A percentile compares a stretch with the other conserved stretches of the same genome.
phyloP scores from a whole-genome alignment of 92 coral and sea anemone species.

The Paragorgia papillata region DNA sequence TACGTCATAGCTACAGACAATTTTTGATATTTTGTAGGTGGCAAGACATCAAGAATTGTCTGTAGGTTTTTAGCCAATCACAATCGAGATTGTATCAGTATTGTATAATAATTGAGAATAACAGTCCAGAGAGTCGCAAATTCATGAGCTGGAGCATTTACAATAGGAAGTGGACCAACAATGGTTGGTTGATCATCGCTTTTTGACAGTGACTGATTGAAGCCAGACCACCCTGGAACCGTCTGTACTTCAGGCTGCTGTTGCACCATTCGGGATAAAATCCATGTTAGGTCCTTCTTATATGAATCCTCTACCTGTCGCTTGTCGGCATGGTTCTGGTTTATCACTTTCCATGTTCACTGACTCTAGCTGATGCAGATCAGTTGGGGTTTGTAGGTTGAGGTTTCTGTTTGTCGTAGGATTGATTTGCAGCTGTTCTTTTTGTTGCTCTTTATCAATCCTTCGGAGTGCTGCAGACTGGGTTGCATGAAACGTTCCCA shows the following conservation, averaged over 20 bases:
- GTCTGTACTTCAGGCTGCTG: slow-evolving; percentile 53
- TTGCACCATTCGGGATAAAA: slow-evolving; percentile 33
- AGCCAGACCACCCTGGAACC: slow-evolving; percentile 67
- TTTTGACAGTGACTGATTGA: slow-evolving; percentile 51
- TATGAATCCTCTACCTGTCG: slow-evolving; percentile 41
- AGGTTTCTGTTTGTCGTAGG: slow-evolving; percentile 57
- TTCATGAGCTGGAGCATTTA: slow-evolving; percentile 66
- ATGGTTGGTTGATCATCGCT: slow-evolving; percentile 47
- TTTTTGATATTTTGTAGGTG: no score
- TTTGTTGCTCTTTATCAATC: slow-evolving; percentile 40
- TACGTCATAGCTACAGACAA: no score
- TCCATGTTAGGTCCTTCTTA: slow-evolving; percentile 67
- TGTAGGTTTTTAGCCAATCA: no score
- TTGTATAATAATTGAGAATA: no score
- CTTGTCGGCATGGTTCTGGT: slow-evolving; percentile 55
- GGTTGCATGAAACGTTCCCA: slow-evolving; percentile 61
- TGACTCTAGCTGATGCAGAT: slow-evolving; percentile 58
- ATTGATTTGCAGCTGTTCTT: slow-evolving; percentile 40
- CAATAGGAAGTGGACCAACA: slow-evolving; percentile 67
- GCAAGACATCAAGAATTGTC: no score
- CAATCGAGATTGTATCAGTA: no score
- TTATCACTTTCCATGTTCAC: slow-evolving; percentile 34
- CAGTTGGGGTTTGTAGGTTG: slow-evolving; percentile 57
- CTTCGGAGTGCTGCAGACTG: slow-evolving; percentile 53
- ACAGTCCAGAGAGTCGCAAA: slow-evolving; percentile 60